Evolutionary conservation across 2,888 invertebrate species (phyloP), one percentile per base, ranked within the genome.

Genomic region (Miltochrista miniata): DNA sequence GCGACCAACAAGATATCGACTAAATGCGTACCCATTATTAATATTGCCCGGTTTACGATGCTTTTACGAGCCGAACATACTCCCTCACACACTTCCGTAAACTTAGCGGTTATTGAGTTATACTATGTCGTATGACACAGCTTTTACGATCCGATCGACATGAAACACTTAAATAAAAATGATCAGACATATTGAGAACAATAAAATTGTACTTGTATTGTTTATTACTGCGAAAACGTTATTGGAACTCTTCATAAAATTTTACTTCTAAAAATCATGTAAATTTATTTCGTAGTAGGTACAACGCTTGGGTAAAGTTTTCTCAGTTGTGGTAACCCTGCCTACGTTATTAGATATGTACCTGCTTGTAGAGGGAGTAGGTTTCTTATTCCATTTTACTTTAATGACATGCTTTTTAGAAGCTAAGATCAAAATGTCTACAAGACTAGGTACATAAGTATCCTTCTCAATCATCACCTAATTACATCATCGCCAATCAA

Each of bases 21-120:
- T 60, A 64, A 76, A 79, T 76, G 72, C 70, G 63, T 67, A 63
- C 62, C 73, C 79, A 76, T 83, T 83, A 83, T 82, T 82, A 83
- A 82, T 82, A 83, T 80, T 73, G 74, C 72, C 67, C 65, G 66
- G 75, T 84, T 84, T 82, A 51, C 51, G 51, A 47, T 35, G 34
- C n/a, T 76, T 82, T 84, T 82, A 81, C 71, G 76, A 70, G 55
- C 64, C 59, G 42, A 59, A 71, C 61, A 68, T 68, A 68, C 74
- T 72, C 70, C 63, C 66, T 59, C 52, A 60, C 61, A 68, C 59
- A 76, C 74, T 82, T 82, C 80, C 81, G 74, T 74, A 70, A 71
- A 68, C 68, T 71, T 52, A 55, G 69, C 64, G 73, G 71, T 81
- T 83, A 81, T 83, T 80, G 76, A 79, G 79, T 73, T 70, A 72